A percentile compares a stretch with the other conserved stretches of the same genome.
These are phyloP conservation scores for Pseudois nayaur DNA, from an alignment of 2,113 vertebrate species.

Conservation along the genomic window DNA sequence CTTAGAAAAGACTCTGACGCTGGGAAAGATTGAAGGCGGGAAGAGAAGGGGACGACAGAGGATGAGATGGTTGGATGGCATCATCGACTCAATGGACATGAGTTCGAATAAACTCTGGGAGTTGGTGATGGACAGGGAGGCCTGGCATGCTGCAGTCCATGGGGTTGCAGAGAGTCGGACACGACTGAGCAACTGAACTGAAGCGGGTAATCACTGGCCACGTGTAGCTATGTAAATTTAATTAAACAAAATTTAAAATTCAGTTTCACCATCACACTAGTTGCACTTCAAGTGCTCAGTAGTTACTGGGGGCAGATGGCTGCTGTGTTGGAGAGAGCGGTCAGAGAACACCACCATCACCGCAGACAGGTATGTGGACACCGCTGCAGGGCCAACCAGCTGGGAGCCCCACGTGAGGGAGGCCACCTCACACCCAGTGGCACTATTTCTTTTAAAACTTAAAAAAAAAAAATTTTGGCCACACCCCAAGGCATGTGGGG, in stretches of 20 bases:
- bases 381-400: background rate
- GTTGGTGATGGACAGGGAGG: background rate
- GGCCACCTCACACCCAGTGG: background rate
- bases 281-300: background rate
- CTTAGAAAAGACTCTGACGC: background rate
- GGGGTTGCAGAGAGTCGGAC: background rate
- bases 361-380: background rate
- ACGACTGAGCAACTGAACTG: background rate
- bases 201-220: background rate
- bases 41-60: background rate
- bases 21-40: background rate
- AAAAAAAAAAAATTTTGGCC: background rate
- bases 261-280: background rate
- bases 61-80: background rate
- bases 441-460: background rate
- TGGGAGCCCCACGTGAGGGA: background rate
- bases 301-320: fast-evolving
- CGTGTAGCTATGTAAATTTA: background rate
- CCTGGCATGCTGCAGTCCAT: background rate
- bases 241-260: background rate
- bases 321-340: fast-evolving
- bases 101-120: background rate
- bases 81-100: background rate
- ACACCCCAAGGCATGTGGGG: background rate
- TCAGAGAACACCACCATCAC: fast-evolving